These are phyloP conservation scores for Baccha elongata DNA, from an alignment of 2,888 invertebrate genomes.

Conservation along the genomic window DNA sequence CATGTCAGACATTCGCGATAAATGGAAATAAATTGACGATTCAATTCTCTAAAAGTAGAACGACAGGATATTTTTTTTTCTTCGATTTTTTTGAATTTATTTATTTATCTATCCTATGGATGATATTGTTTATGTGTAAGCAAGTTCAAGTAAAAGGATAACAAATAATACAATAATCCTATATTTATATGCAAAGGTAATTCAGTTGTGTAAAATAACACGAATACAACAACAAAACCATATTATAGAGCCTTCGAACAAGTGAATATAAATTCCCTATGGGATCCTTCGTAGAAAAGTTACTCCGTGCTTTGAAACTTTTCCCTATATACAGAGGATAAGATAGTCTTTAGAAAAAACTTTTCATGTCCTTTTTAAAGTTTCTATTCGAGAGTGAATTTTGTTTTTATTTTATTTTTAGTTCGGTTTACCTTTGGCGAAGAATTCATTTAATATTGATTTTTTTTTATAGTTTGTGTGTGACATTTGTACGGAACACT, in stretches of 20 bases:
- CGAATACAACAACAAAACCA: background rate
- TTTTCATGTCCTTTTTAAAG: constrained; percentile 32
- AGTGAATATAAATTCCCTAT: constrained; percentile 19
- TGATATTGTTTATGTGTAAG: constrained; percentile 16
- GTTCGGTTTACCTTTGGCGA: constrained; percentile 16
- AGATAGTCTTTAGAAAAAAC: background rate
- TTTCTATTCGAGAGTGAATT: background rate
- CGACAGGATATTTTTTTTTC: background rate
- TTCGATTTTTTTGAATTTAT: background rate
- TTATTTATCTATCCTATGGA: background rate
- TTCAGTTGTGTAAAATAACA: constrained; percentile 20
- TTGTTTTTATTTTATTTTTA: background rate
- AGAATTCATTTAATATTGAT: constrained; percentile 4
- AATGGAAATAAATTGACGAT: constrained; percentile 58
- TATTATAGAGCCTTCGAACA: background rate
- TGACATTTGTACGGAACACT: background rate
- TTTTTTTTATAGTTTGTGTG: background rate
- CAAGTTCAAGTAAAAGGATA: constrained; percentile 10
- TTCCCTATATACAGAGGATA: background rate
- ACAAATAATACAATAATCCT: constrained; percentile 23
- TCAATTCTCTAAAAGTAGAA: constrained; percentile 40
- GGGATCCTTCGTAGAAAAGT: constrained; percentile 1
- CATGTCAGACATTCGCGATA: constrained; percentile 54
- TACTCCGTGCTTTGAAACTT: constrained; percentile 1
- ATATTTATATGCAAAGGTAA: background rate